These are phyloP conservation scores for Apis dorsata DNA, from an alignment of 1,140 invertebrate genomes.

Conservation along the genomic window DNA sequence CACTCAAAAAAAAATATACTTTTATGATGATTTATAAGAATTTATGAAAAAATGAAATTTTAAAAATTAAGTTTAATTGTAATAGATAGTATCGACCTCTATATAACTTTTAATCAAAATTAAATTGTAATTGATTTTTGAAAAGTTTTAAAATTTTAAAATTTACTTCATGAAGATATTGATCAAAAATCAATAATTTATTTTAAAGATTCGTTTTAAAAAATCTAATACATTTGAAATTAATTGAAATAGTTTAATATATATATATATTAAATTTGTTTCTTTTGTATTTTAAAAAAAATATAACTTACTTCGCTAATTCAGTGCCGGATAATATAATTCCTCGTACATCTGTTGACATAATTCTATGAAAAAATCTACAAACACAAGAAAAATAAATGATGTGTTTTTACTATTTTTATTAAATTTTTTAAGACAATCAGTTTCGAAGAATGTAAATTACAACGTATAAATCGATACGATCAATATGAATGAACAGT, in stretches of 20 bases:
- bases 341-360: constrained; percentile 68
- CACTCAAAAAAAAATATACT: neutral
- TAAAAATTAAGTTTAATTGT: neutral
- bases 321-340: constrained; percentile 72
- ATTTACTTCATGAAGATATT: neutral
- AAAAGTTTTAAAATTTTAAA: neutral
- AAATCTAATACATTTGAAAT: neutral
- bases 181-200: neutral
- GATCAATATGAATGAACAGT: constrained; percentile 26
- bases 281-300: neutral
- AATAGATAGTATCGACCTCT: constrained; percentile 3
- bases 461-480: neutral
- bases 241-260: neutral
- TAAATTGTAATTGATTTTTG: neutral
- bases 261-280: neutral
- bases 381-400: neutral
- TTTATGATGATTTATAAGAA: neutral
- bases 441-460: neutral
- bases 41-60: neutral
- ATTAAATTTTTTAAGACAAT: neutral
- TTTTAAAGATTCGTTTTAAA: neutral
- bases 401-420: neutral
- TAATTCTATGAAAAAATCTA: constrained; percentile 66
- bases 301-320: constrained; percentile 71
- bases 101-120: neutral